These are phyloP conservation scores for Cynoglossus semilaevis DNA, from an alignment of 2,113 vertebrate genomes.

Conservation along the genomic window DNA sequence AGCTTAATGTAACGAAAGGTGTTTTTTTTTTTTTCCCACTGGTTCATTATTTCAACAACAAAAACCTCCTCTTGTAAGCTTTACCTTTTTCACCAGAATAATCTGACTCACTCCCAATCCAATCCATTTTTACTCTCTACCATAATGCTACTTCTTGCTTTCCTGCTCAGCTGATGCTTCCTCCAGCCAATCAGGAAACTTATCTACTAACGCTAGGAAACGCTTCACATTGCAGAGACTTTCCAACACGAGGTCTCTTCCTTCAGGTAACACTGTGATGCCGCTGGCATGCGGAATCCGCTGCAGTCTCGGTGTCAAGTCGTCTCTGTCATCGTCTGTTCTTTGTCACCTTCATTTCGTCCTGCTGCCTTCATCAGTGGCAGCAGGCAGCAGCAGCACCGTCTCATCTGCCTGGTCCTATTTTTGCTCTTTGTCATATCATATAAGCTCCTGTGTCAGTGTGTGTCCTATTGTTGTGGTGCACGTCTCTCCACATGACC, in stretches of 20 bases:
- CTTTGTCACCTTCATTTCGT: conserved; percentile 2
- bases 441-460: not conserved
- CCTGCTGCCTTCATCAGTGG: not conserved
- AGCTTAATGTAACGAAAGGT: too few species aligned
- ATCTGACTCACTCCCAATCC: conserved; percentile 40
- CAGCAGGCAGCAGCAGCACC: not conserved
- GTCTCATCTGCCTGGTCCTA: not conserved
- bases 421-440: not conserved
- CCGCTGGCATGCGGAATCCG: not conserved
- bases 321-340: not conserved
- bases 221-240: conserved; percentile 89
- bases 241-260: conserved; percentile 86
- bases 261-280: conserved; percentile 79
- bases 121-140: conserved; percentile 31
- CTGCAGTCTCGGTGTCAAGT: not conserved
- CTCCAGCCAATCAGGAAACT: conserved; percentile 80
- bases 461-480: not conserved
- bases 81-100: too few species aligned
- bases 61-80: too few species aligned
- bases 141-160: conserved; percentile 62
- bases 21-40: too few species aligned
- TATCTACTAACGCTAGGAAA: conserved; percentile 84
- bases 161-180: conserved; percentile 82
- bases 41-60: too few species aligned
- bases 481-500: not conserved